Evolutionary conservation across 1,140 invertebrate genomes (phyloP), one percentile per base, ranked within the genome.

Genomic region (Batillaria attramentaria): DNA sequence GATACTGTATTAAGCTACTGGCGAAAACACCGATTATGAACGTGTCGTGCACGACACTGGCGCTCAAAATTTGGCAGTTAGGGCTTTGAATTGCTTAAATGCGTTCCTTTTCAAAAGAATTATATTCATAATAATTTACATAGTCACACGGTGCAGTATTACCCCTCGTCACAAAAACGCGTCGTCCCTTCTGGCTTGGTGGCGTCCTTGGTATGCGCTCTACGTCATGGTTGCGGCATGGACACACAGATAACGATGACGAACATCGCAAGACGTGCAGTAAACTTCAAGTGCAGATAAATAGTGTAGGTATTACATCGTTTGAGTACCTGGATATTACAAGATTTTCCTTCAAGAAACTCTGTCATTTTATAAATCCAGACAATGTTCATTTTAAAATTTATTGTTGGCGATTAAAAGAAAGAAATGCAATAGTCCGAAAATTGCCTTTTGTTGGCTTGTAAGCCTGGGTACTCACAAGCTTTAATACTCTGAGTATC

Each of bases 171-270:
- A 37, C 18, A 8, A 33, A 33, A 24, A 69, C 2, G 28, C 18
- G 66, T 33, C 18, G 39, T 24, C 31, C 37, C 39, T 24, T n/a
- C 10, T 43, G 69, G 43, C 39, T 10, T 24, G 43, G 31, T n/a
- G 8, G 69, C 69, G 69, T 72, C 69, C 69, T 72, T 72, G 69
- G 69, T 72, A 42, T 72, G 69, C 69, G 69, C 5, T n/a, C 16
- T 72, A 72, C 69, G 69, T 62, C 57, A 62, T 31, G n/a, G 57
- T 24, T 28, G 33, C 8, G n/a, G n/a, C 57, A 16, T 1, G 3
- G 3, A 24, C n/a, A 16, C 57, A 62, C 57, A 62, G n/a, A 28
- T 4, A 28, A 8, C 1, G 3, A 62, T 62, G 57, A 62, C 57
- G 57, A 28, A 60, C 6, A 54, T 18, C 18, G 1, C 3, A 1